Evolutionary conservation across 2,113 vertebrate species (phyloP), one percentile per base, ranked within the genome.

Genomic region (Psettodes erumei): DNA sequence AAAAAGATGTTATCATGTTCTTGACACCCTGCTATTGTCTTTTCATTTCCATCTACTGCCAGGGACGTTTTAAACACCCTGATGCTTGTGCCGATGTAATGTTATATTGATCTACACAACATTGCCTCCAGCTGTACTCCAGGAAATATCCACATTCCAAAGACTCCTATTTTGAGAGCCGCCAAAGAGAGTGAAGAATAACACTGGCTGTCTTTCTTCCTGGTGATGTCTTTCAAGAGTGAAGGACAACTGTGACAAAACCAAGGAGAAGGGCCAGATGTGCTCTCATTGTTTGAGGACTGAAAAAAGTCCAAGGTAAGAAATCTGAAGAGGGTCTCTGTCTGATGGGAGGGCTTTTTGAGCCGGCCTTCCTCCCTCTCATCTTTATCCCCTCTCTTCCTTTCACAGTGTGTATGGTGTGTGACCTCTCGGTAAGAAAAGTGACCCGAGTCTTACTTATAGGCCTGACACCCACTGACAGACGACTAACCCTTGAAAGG

Each of bases 401-500:
- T 90, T 89, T 89, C 84, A 81, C 84, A 91, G 62, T 90, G 90
- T 91, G 94, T 94, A 81, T 89, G 93, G 89, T 92, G 90, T 86
- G 91, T 94, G 95, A 95, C 96, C 96, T 94, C 92, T 90, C 88
- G 87, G 95, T 89, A 0, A 94, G 95, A 92, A 87, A 87, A 86
- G 79, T 92, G 94, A 96, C 95, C 96, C 65, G 84, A 87, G 92
- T 92, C 94, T 95, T 94, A 94, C 95, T 87, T 94, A 79, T 93
- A 92, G 90, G 86, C 93, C 93, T 94, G 82, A 89, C 90, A 87
- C 79, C 79, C 75, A 84, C 86, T 96, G 90, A 94, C 91, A 91
- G 93, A 94, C 87, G 93, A 95, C 95, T 96, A 94, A 96, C 94
- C 95, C 94, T 93, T 90, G 92, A 93, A 92, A 95, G 86, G 85